phyloP scores from a whole-genome alignment of 2,888 invertebrate species.

The Harpagoxenus sublaevis region DNA sequence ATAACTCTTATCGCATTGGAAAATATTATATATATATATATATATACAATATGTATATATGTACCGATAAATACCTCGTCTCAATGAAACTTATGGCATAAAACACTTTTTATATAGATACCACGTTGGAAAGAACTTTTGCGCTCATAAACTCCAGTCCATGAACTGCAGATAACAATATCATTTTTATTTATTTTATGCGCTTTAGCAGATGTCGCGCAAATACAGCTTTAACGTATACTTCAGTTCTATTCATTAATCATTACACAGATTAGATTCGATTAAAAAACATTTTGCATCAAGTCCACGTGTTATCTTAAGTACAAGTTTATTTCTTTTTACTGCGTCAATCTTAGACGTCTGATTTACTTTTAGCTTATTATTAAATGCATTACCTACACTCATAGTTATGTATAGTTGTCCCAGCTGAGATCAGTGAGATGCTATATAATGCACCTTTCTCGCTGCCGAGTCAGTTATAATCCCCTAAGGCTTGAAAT shows the following conservation, averaged over 20 bases:
- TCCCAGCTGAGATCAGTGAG: neutral
- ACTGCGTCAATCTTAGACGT: slow-evolving; percentile 20
- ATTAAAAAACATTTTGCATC: neutral
- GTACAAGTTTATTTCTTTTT: neutral
- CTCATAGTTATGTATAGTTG: slow-evolving; percentile 7
- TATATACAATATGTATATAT: neutral
- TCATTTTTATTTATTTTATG: neutral
- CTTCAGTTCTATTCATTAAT: neutral
- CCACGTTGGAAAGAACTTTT: neutral
- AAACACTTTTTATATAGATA: neutral
- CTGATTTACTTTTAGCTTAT: slow-evolving; percentile 34
- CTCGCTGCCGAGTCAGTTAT: neutral
- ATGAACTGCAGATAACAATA: neutral
- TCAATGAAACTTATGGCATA: slow-evolving; percentile 13
- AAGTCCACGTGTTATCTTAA: neutral
- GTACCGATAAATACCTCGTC: neutral
- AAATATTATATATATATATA: neutral
- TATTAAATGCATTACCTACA: slow-evolving; percentile 20
- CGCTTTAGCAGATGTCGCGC: neutral
- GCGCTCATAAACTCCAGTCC: neutral
- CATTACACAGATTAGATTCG: neutral
- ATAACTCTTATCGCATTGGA: slow-evolving; percentile 6
- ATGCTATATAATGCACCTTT: neutral
- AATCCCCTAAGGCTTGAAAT: slow-evolving; percentile 14
- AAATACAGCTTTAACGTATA: neutral